Percentiles rank a stretch among this genome's conserved stretches.
Conservation (phyloP, 2,888 invertebrate species). For the Perdita meconis region DNA sequence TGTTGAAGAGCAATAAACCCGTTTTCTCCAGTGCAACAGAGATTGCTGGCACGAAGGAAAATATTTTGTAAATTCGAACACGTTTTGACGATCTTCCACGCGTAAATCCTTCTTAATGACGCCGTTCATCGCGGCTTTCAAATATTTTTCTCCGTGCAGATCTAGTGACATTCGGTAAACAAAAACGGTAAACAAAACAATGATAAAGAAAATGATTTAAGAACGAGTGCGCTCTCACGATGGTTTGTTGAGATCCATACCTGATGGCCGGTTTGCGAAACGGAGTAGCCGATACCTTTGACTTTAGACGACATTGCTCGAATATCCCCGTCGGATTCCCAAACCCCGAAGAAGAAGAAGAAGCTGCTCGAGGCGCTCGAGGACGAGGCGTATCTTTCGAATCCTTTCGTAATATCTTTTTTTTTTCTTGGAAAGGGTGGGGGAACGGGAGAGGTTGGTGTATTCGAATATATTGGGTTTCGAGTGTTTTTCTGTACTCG, state of each 20-base stretch:
- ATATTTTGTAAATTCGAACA: constrained; percentile 36
- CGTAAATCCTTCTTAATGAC: too few relatives aligned
- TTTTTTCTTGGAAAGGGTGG: too few relatives aligned
- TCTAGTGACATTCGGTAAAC: constrained; percentile 28
- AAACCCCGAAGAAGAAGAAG: constrained; percentile 74
- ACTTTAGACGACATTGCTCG: constrained; percentile 66
- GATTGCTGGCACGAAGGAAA: constrained; percentile 52
- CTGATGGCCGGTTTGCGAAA: constrained; percentile 77
- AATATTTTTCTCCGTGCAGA: constrained; percentile 59
- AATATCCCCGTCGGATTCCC: constrained; percentile 77
- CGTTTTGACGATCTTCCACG: too few relatives aligned
- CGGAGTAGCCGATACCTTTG: constrained; percentile 75
- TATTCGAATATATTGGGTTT: constrained; percentile 65
- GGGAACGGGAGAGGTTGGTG: constrained; percentile 59
- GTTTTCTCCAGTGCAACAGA: constrained; percentile 62
- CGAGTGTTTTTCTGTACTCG: constrained; percentile 76
- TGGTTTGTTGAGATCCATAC: constrained; percentile 75
- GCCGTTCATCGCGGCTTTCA: not conserved
- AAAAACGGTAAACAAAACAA: constrained; percentile 45
- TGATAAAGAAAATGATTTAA: constrained; percentile 54
- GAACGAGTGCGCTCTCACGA: constrained; percentile 51
- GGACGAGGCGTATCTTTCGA: constrained; percentile 55
- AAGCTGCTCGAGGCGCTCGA: constrained; percentile 71
- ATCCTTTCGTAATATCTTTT: constrained; percentile 56
- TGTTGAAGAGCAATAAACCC: constrained; percentile 56